These are phyloP conservation scores for Hylaea fasciaria DNA, from an alignment of 2,888 invertebrate genomes.

Conservation along the genomic window DNA sequence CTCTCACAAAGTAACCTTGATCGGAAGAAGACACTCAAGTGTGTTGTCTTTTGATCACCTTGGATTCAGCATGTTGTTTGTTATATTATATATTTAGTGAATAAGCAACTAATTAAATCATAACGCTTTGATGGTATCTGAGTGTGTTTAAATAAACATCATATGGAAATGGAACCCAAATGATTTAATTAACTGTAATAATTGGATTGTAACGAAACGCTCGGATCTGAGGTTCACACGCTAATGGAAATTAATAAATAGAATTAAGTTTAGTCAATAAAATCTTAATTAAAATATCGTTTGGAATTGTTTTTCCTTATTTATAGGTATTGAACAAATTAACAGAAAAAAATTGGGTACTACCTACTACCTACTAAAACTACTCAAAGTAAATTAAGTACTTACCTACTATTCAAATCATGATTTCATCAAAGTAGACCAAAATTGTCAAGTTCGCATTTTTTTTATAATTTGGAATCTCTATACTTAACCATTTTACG, in stretches of 20 bases:
- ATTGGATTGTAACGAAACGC: slow-evolving; percentile 62
- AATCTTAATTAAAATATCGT: too few species aligned
- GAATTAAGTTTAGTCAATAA: background rate
- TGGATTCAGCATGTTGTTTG: slow-evolving; percentile 3
- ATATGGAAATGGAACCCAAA: slow-evolving; percentile 4
- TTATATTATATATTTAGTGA: background rate
- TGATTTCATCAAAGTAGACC: too few species aligned
- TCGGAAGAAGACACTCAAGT: too few species aligned
- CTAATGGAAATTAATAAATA: slow-evolving; percentile 1
- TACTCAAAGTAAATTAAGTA: too few species aligned
- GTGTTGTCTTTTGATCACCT: slow-evolving; percentile 3
- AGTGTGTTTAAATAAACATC: background rate
- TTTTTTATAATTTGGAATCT: too few species aligned
- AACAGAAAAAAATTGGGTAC: too few species aligned
- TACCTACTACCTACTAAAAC: too few species aligned
- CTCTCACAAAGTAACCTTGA: background rate
- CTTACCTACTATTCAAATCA: too few species aligned
- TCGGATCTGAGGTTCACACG: slow-evolving; percentile 49
- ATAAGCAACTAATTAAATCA: slow-evolving; percentile 9
- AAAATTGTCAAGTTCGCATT: too few species aligned
- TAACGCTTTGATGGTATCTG: slow-evolving; percentile 8
- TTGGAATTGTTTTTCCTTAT: too few species aligned
- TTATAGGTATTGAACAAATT: too few species aligned
- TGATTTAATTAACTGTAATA: slow-evolving; percentile 38
- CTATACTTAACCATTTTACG: too few species aligned